Percentiles rank a stretch among this genome's conserved stretches.
phyloP scores from a whole-genome alignment of 1,140 invertebrate genomes.

The Tigriopus japonicus region DNA sequence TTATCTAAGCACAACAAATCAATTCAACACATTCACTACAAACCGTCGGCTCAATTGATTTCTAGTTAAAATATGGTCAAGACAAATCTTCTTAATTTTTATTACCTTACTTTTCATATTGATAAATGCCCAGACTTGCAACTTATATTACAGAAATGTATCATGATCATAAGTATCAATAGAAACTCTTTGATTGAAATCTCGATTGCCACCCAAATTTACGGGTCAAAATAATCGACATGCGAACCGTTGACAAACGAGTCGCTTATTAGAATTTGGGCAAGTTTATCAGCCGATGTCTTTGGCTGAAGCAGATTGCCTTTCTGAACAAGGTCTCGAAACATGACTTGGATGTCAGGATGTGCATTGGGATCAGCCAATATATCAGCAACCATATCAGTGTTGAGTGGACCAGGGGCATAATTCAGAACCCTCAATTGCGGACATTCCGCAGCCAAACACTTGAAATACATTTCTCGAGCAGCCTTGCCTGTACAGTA shows the following conservation, averaged over 20 bases:
- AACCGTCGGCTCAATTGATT: too few species aligned
- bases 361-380: constrained; percentile 34
- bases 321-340: constrained; percentile 34
- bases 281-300: constrained; percentile 50
- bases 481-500: constrained; percentile 76
- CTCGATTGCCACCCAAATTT: too few species aligned
- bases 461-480: constrained; percentile 73
- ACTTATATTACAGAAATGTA: too few species aligned
- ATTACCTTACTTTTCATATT: too few species aligned
- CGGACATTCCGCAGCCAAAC: constrained; percentile 57
- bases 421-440: constrained; percentile 57
- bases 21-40: too few species aligned
- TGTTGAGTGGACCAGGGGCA: constrained; percentile 78
- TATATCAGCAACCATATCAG: constrained; percentile 60
- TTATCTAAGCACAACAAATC: too few species aligned
- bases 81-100: too few species aligned
- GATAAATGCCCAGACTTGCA: too few species aligned
- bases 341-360: constrained; percentile 36
- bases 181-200: too few species aligned
- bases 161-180: too few species aligned
- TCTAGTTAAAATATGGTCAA: too few species aligned
- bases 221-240: constrained; percentile 61
- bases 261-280: constrained; percentile 45
- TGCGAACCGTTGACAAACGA: constrained; percentile 60
- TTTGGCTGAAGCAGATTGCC: constrained; percentile 49